Conservation (phyloP, 2,888 invertebrate species). For the Cerastis leucographa region DNA sequence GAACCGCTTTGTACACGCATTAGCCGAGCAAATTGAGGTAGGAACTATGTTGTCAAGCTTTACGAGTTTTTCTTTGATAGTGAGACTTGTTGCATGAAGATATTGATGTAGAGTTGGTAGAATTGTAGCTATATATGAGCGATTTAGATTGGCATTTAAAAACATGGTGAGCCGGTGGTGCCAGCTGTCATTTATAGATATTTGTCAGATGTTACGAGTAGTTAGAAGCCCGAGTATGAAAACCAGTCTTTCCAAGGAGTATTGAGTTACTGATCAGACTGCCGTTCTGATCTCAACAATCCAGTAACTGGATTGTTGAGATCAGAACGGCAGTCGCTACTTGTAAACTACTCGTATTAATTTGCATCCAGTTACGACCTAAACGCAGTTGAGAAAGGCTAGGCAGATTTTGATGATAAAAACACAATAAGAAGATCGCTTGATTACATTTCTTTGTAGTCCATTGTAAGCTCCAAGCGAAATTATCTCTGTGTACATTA, state of each 20-base stretch:
- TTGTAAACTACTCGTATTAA: too few relatives aligned
- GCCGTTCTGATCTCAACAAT: too few relatives aligned
- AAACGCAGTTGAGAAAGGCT: neutral
- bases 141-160: neutral
- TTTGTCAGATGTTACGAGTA: neutral
- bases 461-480: too few relatives aligned
- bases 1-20: slow-evolving; percentile 18
- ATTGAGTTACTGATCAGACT: too few relatives aligned
- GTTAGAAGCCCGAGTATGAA: neutral
- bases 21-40: neutral
- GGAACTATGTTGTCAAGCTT: neutral
- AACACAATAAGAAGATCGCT: too few relatives aligned
- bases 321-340: neutral
- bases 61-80: neutral
- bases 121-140: neutral
- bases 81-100: slow-evolving; percentile 18
- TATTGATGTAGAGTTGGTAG: neutral
- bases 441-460: too few relatives aligned
- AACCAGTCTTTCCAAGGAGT: neutral
- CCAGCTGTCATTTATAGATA: neutral
- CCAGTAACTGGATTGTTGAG: too few relatives aligned
- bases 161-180: neutral
- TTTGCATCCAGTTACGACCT: neutral
- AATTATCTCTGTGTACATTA: too few relatives aligned
- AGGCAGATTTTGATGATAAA: too few relatives aligned